Conservation (phyloP, 2,113 vertebrate genomes). For the Glaucomys volans region DNA sequence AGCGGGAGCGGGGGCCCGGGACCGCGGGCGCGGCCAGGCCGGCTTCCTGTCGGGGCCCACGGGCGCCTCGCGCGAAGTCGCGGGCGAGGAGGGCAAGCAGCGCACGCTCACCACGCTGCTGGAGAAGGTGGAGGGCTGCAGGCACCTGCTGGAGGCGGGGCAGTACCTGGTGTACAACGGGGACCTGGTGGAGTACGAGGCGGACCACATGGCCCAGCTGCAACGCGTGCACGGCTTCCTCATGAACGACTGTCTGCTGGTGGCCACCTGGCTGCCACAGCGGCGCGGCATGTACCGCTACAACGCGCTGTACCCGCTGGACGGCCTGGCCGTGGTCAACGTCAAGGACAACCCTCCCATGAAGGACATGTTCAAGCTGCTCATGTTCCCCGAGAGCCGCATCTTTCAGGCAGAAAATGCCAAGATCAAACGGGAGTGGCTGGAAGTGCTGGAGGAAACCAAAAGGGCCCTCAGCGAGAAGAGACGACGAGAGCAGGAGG, state of each 20-base stretch:
- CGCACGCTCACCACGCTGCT: conserved; percentile 96
- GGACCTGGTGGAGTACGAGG: conserved; percentile 96
- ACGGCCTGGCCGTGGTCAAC: conserved; percentile 96
- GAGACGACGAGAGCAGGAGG: conserved; percentile 92
- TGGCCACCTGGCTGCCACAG: conserved; percentile 95
- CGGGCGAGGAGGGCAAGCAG: conserved; percentile 94
- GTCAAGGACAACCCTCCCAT: conserved; percentile 99
- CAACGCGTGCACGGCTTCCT: conserved; percentile 98
- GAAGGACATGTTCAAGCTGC: conserved; percentile 99
- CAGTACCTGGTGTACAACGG: conserved; percentile 98
- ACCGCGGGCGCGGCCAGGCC: conserved; percentile 78
- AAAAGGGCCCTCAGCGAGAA: conserved; percentile 94
- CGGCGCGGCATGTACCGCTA: conserved; percentile 95
- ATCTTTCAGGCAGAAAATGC: conserved; percentile 99
- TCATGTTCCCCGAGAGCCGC: conserved; percentile 98
- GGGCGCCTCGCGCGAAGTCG: conserved; percentile 89
- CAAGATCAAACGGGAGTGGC: conserved; percentile 99
- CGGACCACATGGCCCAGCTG: conserved; percentile 96
- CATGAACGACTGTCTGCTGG: conserved; percentile 97
- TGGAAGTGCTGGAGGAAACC: conserved; percentile 97
- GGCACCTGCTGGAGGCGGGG: conserved; percentile 96
- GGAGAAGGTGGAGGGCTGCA: conserved; percentile 97
- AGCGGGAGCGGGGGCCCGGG: conserved; percentile 40
- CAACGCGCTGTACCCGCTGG: conserved; percentile 94
- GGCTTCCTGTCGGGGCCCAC: conserved; percentile 89